Percentiles rank a stretch among this genome's conserved stretches.
phyloP scores from a whole-genome alignment of 2,888 invertebrate genomes.

The Heliconius ismenius region DNA sequence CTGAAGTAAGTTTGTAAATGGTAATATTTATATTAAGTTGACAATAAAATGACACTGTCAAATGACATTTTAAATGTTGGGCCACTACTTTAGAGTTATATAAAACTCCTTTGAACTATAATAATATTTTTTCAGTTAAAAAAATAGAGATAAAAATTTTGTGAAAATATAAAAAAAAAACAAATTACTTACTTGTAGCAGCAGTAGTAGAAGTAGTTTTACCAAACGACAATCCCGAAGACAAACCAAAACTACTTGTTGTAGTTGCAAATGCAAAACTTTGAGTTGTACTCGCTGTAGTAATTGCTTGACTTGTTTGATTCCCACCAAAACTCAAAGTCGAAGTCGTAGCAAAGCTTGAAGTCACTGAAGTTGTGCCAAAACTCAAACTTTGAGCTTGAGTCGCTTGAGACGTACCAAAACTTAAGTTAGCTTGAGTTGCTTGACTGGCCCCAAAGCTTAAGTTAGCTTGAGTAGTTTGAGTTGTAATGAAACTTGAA shows the following conservation, averaged over 20 bases:
- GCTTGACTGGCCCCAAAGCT: conserved; percentile 44
- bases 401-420: conserved; percentile 39
- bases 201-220: conserved; percentile 51
- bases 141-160: no score
- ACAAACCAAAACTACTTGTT: conserved; percentile 22
- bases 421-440: conserved; percentile 39
- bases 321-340: conserved; percentile 48
- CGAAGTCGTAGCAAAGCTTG: conserved; percentile 48
- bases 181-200: conserved; percentile 48
- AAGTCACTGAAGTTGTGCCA: conserved; percentile 40
- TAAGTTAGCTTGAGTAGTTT: conserved; percentile 37
- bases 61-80: neutral
- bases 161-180: neutral
- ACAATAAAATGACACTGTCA: neutral
- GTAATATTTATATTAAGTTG: neutral
- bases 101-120: no score
- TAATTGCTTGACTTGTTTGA: conserved; percentile 34
- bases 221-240: conserved; percentile 41
- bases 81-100: neutral
- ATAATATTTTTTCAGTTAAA: no score
- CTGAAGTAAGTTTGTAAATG: neutral
- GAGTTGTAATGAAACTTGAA: conserved; percentile 35
- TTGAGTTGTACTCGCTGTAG: conserved; percentile 30
- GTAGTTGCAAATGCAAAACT: conserved; percentile 35
- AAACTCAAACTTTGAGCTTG: conserved; percentile 28